phyloP scores from a whole-genome alignment of 2,797 vertebrate genomes.

The Euphonia xanthogaster region DNA sequence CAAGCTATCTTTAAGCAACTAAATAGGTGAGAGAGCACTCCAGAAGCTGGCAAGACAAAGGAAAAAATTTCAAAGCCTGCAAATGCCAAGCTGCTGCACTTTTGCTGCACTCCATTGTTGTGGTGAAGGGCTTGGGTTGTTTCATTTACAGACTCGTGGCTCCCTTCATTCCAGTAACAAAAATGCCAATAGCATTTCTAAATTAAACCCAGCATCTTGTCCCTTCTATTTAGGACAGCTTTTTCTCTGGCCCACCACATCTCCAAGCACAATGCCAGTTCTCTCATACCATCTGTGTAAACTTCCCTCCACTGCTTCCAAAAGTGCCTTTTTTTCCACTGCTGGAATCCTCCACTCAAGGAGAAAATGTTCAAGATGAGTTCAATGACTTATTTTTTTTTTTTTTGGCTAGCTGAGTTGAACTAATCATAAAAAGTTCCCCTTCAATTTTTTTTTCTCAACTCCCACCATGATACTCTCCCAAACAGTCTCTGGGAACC shows the following conservation, averaged over 20 bases:
- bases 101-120: background rate
- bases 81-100: background rate
- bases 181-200: slow-evolving; percentile 43
- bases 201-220: slow-evolving; percentile 45
- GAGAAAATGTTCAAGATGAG: background rate
- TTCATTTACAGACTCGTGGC: slow-evolving; percentile 13
- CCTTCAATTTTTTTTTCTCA: background rate
- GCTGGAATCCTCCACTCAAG: background rate
- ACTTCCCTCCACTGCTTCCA: background rate
- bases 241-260: slow-evolving; percentile 28
- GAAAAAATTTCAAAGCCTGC: background rate
- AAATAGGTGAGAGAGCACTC: slow-evolving; percentile 48
- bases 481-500: background rate
- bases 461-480: background rate
- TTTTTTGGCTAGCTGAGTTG: background rate
- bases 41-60: background rate
- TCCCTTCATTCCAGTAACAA: slow-evolving; percentile 45
- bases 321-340: background rate
- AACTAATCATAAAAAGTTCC: background rate
- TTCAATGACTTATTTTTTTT: background rate
- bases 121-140: background rate
- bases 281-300: slow-evolving; percentile 15
- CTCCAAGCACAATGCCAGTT: background rate
- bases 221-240: slow-evolving; percentile 26
- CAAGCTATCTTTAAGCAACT: slow-evolving; percentile 17